Percentiles rank a stretch among this genome's conserved stretches.
phyloP scores from a whole-genome alignment of 2,797 vertebrate genomes.

The Anniella stebbinsi region DNA sequence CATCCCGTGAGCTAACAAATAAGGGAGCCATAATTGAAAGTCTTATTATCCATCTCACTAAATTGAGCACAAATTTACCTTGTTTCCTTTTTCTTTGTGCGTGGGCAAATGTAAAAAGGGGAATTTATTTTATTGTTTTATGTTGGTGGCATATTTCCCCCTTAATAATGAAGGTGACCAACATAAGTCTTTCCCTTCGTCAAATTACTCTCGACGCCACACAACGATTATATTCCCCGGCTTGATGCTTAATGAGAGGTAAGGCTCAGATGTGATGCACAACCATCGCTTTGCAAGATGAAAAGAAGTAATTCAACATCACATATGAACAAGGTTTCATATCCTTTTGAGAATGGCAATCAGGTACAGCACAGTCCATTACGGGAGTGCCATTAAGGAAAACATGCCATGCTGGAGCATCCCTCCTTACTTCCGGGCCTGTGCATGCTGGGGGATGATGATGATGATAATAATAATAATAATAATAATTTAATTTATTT shows the following conservation, averaged over 20 bases:
- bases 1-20: slow-evolving; percentile 82
- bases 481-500: too few species aligned
- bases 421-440: too few species aligned
- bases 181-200: slow-evolving; percentile 63
- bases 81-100: slow-evolving; percentile 78
- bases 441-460: too few species aligned
- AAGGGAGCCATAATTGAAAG: slow-evolving; percentile 83
- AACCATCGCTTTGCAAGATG: accelerated
- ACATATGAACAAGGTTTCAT: background rate
- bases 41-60: slow-evolving; percentile 83
- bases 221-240: slow-evolving; percentile 34
- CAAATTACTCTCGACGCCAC: slow-evolving; percentile 55
- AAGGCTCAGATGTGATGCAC: background rate
- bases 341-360: background rate
- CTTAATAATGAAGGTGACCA: slow-evolving; percentile 77
- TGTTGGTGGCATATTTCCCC: slow-evolving; percentile 67
- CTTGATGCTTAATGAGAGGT: slow-evolving; percentile 14
- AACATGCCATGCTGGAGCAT: too few species aligned
- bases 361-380: background rate
- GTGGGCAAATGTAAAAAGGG: slow-evolving; percentile 69
- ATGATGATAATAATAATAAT: too few species aligned
- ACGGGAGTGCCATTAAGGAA: background rate
- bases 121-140: slow-evolving; percentile 77
- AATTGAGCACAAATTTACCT: slow-evolving; percentile 83
- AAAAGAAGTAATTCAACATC: slow-evolving; percentile 5